A percentile compares a stretch with the other conserved stretches of the same genome.
These are phyloP conservation scores for Abrostola triplasia DNA, from an alignment of 2,888 invertebrate species.

Conservation along the genomic window DNA sequence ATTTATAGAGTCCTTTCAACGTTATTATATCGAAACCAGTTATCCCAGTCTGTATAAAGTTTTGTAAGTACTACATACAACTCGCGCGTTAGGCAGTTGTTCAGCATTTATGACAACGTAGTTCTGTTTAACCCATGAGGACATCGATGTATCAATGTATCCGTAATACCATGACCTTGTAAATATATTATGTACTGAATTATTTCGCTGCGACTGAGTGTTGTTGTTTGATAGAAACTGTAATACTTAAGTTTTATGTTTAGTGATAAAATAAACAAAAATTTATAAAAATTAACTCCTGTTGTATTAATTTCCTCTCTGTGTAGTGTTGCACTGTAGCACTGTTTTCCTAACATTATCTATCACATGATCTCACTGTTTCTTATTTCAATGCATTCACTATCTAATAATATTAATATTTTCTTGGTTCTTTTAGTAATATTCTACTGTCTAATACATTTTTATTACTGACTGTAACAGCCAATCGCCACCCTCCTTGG, in stretches of 20 bases:
- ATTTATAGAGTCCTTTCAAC: conserved; percentile 66
- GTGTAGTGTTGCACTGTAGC: conserved; percentile 75
- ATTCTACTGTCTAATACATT: conserved; percentile 48
- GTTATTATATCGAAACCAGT: conserved; percentile 58
- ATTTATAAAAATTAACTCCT: conserved; percentile 73
- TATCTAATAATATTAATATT: conserved; percentile 77
- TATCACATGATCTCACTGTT: conserved; percentile 70
- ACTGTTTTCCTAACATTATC: conserved; percentile 75
- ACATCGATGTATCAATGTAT: conserved; percentile 61
- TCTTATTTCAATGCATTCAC: conserved; percentile 73
- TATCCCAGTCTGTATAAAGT: conserved; percentile 55
- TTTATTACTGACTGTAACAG: conserved; percentile 59
- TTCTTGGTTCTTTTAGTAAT: conserved; percentile 70
- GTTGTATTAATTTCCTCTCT: conserved; percentile 75
- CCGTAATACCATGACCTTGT: conserved; percentile 77
- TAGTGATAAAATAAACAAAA: conserved; percentile 88
- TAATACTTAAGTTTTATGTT: conserved; percentile 87
- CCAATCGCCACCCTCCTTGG: conserved; percentile 56
- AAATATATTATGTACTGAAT: conserved; percentile 84
- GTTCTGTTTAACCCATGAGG: conserved; percentile 68
- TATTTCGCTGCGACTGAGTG: conserved; percentile 86
- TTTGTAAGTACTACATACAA: conserved; percentile 30
- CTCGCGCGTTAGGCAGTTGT: conserved; percentile 60
- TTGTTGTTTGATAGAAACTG: conserved; percentile 87
- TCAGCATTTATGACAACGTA: conserved; percentile 80